Evolutionary conservation across 2,113 vertebrate genomes (phyloP), one percentile per base, ranked within the genome.

Genomic region (Loxodonta africana): DNA sequence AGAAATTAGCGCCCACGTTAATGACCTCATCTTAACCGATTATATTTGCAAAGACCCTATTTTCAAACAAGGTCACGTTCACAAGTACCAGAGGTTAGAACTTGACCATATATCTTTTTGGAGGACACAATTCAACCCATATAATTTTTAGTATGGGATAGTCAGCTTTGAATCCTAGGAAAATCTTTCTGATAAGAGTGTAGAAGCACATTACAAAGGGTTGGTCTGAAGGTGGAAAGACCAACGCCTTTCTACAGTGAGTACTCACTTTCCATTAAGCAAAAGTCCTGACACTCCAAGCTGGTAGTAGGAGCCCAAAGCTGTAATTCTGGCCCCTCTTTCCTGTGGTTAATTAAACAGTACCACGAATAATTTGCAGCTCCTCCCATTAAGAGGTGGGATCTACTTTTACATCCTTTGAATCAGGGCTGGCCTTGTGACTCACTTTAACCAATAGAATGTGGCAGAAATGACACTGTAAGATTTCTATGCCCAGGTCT

Each of bases 101-200:
- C n/a, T 73, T 73, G n/a, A n/a, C n/a, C n/a, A 18, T 5, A 7
- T 73, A n/a, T 33, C 20, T 69, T 69, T 69, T 69, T 73, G 69
- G 69, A 73, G 33, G 33, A 73, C 69, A 73, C 69, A 37, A 73
- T 20, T 73, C 26, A 37, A 73, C 69, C n/a, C 15, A 33, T 37
- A 37, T 71, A 57, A 84, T 25, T 73, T 33, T 76, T 44, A 41
- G 26, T 53, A 1, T 46, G 6, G 25, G 33, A 33, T 14, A 14
- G 80, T 86, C 60, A 85, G 53, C 81, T 28, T 9, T 44, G 57
- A 85, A 88, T 90, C 84, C 95, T 30, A 41, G 57, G 57, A 91
- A 91, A 87, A 65, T 69, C 37, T 8, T 57, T 44, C 26, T 48
- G 46, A 53, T 26, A 41, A 8, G 23, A 74, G 62, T 48, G 2